Evolutionary conservation across 2,113 vertebrate genomes (phyloP).

Genomic region (Saccopteryx bilineata): DNA sequence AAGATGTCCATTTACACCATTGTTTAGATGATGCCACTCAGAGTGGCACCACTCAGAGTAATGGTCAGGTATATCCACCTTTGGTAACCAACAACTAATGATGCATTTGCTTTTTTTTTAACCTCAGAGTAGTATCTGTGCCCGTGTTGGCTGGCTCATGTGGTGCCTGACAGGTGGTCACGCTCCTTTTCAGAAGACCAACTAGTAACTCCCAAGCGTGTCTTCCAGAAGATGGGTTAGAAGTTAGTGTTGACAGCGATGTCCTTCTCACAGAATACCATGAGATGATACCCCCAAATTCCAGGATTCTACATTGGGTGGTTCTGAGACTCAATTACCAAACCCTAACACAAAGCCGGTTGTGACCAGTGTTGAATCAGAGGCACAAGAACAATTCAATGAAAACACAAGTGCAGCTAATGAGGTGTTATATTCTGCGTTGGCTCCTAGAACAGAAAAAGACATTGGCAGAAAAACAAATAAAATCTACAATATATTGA

Average conservation of each 20-base stretch:
- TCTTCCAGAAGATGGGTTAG: neutral
- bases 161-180: rapidly evolving
- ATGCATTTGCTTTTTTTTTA: neutral
- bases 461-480: neutral
- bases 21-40: neutral
- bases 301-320: too few relatives aligned
- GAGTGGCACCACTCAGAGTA: neutral
- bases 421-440: rapidly evolving
- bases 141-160: neutral
- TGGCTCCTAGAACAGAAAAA: neutral
- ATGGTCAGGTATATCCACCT: neutral
- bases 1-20: neutral
- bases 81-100: neutral
- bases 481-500: neutral
- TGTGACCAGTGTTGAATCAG: neutral
- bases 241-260: neutral
- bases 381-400: neutral
- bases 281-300: too few relatives aligned
- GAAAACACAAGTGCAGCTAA: neutral
- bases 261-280: neutral
- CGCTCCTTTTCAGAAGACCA: neutral
- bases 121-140: neutral
- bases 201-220: neutral
- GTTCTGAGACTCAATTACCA: neutral
- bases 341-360: neutral